Base-by-base conservation (phyloP, 2,888 invertebrate species). In the Sisyra nigra region DNA sequence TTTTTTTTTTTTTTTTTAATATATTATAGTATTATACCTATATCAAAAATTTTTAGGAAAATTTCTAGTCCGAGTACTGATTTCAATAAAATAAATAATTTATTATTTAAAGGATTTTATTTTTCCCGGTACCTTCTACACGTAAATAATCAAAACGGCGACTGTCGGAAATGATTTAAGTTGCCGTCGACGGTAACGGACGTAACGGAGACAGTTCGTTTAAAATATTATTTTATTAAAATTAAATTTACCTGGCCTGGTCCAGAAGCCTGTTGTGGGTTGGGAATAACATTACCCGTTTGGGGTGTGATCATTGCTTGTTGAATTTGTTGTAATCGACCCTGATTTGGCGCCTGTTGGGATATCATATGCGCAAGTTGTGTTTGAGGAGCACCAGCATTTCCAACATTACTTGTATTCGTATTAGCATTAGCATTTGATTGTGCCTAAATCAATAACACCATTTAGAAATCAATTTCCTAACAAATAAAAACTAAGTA, bases 291-390 rank as follows among this genome's bases (percentile, higher is more conserved):
- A 19, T 9, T 17, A 37, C 37, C 37, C 7, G 37, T 7, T 41
- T 41, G 41, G n/a, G 32, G 41, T 33, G 29, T 33, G n/a, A 30
- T 31, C 14, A 31, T 29, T n/a, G 18, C 24, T 34, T 41, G 41
- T 32, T 34, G 34, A 17, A 31, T 30, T 36, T 48, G 48, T 40
- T 48, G 48, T 18, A 40, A 33, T 55, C 37, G 37, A 15, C 37
- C 37, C 10, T 66, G 66, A 13, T 68, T 67, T 39, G 65, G 66
- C 38, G 61, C 55, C 42, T 59, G 60, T 48, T 58, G 63, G 45
- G 56, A 61, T 43, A 62, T 52, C 51, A 62, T 60, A 48, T 65
- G 64, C 62, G 72, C 73, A 61, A 72, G 67, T 57, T 68, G 71
- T 50, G 69, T 67, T 52, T 67, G 71, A 48, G 51, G 54, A 40